Evolutionary conservation across 2,888 invertebrate species (phyloP), one percentile per base, ranked within the genome.

Genomic region (Diogma glabrata): DNA sequence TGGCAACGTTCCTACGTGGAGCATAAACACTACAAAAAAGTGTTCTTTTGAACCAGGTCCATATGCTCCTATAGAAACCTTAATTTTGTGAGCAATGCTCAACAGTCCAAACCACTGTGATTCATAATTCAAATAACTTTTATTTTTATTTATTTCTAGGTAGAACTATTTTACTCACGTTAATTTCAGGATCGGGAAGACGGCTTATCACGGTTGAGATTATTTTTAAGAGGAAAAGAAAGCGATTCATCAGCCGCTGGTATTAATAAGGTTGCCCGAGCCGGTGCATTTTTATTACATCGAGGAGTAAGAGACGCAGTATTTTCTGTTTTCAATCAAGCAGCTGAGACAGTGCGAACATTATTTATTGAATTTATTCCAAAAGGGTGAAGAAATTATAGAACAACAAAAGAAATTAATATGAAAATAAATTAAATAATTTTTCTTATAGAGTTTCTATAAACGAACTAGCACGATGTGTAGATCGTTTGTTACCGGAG

Each of bases 111-210:
- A n/a, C n/a, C n/a, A n/a, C n/a, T n/a, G n/a, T n/a, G n/a, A n/a
- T n/a, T n/a, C n/a, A n/a, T n/a, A n/a, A n/a, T n/a, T n/a, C n/a
- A n/a, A n/a, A n/a, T n/a, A n/a, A n/a, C n/a, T n/a, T n/a, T n/a
- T n/a, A n/a, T n/a, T n/a, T n/a, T n/a, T n/a, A n/a, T n/a, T n/a
- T n/a, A 12, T 55, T 50, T 57, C 8, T 61, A 87, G 87, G 86
- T 92, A 3, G 91, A 92, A 67, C 87, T 87, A 63, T 88, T 90
- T 67, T 91, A 87, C 68, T 89, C 90, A 5, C 89, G 91, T 61
- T 89, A 87, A 66, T 92, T 86, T 68, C 78, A 88, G 45, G 90
- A 91, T 65, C 88, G 91, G 63, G 91, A 91, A 64, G 89, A 90
- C 61, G 90, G 90, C 0, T 67, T 92, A n/a, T 76, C 81, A 55